A percentile compares a stretch with the other conserved stretches of the same genome.
Evolutionary conservation across 1,140 invertebrate genomes (phyloP).

Genomic region (Papilio glaucus): DNA sequence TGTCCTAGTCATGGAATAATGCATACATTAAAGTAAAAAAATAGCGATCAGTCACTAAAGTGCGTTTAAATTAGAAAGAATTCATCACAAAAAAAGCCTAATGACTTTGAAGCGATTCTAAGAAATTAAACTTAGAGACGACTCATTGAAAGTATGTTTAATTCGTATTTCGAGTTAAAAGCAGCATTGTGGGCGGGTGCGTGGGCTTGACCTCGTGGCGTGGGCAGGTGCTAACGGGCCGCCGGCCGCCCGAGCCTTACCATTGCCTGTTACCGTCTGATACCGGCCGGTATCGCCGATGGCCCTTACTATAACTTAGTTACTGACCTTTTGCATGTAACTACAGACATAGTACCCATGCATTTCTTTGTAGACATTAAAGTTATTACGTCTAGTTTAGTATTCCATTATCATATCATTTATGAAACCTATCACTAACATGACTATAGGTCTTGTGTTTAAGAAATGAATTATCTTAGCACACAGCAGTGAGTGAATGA

Average conservation of each 20-base stretch:
- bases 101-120: background rate
- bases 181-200: background rate
- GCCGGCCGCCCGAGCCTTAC: background rate
- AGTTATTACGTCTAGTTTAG: no score
- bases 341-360: no score
- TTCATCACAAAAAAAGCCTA: background rate
- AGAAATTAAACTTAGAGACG: conserved; percentile 18
- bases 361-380: no score
- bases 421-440: no score
- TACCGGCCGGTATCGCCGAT: background rate
- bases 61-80: background rate
- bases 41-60: background rate
- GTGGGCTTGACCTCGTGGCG: conserved; percentile 24
- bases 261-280: background rate
- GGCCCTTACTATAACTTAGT: background rate
- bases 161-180: conserved; percentile 25
- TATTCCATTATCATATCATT: no score
- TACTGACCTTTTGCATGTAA: conserved; percentile 16
- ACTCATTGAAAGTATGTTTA: conserved; percentile 21
- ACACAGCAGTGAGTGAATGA: background rate
- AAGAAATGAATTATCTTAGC: no score
- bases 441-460: no score
- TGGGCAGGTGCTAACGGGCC: conserved; percentile 30
- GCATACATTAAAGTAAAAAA: background rate
- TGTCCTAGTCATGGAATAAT: background rate